Evolutionary conservation across 2,888 invertebrate species (phyloP).

Genomic region (Dynastes hyllus): DNA sequence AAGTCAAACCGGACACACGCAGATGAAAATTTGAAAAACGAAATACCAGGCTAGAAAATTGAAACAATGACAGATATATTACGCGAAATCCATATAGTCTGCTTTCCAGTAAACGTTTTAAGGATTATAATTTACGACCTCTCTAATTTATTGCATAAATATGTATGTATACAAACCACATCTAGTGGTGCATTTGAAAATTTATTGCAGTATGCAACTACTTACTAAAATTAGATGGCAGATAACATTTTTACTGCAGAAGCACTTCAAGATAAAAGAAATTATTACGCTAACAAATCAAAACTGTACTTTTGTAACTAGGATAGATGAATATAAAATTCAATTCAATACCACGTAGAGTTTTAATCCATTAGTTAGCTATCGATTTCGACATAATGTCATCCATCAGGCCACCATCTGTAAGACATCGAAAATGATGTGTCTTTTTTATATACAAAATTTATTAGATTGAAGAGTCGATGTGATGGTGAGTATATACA

Average conservation of each 20-base stretch:
- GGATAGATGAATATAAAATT: too few species aligned
- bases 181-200: neutral
- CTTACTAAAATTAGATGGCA: constrained; percentile 4
- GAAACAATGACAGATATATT: neutral
- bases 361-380: too few species aligned
- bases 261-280: neutral
- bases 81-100: neutral
- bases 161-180: too few species aligned
- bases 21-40: neutral
- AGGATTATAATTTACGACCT: neutral
- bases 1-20: neutral
- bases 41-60: neutral
- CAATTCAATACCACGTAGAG: too few species aligned
- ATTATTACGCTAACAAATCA: neutral
- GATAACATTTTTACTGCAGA: neutral
- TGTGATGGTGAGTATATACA: too few species aligned
- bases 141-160: too few species aligned
- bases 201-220: neutral
- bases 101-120: neutral
- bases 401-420: too few species aligned
- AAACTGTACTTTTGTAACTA: neutral
- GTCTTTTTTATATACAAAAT: too few species aligned
- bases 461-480: too few species aligned
- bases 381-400: too few species aligned
- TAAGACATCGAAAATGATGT: too few species aligned